Base-by-base conservation (phyloP, 2,888 invertebrate genomes). In the Caenorhabditis panamensis region DNA sequence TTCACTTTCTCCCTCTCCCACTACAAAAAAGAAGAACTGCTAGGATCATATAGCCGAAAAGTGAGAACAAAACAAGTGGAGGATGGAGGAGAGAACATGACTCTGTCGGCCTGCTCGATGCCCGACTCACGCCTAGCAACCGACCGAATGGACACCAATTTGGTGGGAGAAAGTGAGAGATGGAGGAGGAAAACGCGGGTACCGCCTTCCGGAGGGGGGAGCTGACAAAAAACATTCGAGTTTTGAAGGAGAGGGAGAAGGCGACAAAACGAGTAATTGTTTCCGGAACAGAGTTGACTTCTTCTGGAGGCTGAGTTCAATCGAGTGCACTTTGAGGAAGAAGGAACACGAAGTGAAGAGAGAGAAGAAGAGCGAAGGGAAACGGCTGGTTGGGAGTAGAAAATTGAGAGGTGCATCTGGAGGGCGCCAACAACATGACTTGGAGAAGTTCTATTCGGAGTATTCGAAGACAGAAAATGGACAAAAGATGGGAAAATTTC, bases 261-360 rank as follows among this genome's bases (percentile, higher is more conserved):
- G 64, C 53, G 56, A 63, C 69, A 62, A 62, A 54, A 47, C 49
- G 44, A 49, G 63, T 76, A 76, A 76, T 76, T 76, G 76, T 62
- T 76, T 76, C 76, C 76, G 76, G 76, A 66, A 75, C 44, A 56
- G 51, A 66, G 41, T 64, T 66, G 64, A 16, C 31, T 44, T 37
- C 44, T 49, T 24, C 31, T 31, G 31, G 5, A 16, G 26, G 1
- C 31, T 28, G 18, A 31, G 61, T 69, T 51, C 69, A 61, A 24
- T 37, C 26, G 16, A 20, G 26, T 54, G 31, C 59, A 51, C 47
- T 59, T 61, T 49, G 18, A 58, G 24, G 26, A 20, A 63, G 28
- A 26, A 26, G n/a, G 49, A 36, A 44, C 63, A 58, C 6, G 56
- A 28, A 22, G 41, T 11, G 41, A 41, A 41, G 8, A 13, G 41